These are phyloP conservation scores for Menura novaehollandiae DNA, from an alignment of 2,113 vertebrate genomes.

Conservation along the genomic window DNA sequence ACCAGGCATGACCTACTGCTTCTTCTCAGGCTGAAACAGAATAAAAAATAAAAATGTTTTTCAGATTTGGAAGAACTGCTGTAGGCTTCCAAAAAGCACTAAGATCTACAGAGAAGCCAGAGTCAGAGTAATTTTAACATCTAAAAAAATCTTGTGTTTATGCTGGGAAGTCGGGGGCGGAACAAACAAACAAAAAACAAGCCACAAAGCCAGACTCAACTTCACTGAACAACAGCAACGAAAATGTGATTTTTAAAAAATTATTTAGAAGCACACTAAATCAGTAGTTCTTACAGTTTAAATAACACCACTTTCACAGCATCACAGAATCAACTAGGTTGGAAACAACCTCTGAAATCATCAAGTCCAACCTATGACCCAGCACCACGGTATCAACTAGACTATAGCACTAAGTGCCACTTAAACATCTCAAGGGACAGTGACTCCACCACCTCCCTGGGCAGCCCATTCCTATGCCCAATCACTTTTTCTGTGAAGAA, in stretches of 20 bases:
- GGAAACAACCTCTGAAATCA: not conserved
- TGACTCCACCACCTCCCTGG: no score
- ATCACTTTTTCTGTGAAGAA: not conserved
- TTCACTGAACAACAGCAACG: not conserved
- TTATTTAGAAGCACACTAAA: not conserved
- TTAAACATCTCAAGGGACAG: not conserved
- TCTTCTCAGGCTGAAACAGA: not conserved
- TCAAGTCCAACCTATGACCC: not conserved
- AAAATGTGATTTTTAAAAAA: not conserved
- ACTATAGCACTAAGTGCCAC: no score
- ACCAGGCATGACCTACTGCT: not conserved
- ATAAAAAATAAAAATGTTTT: not conserved
- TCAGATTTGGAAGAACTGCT: not conserved
- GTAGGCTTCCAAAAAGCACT: not conserved
- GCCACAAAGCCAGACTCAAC: not conserved
- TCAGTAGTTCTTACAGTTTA: not conserved
- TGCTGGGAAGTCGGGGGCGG: not conserved
- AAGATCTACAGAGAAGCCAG: fast-evolving
- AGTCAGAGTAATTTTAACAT: not conserved
- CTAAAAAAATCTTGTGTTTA: not conserved
- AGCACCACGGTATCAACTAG: not conserved
- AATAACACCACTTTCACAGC: not conserved
- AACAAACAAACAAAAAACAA: not conserved
- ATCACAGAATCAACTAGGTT: not conserved
- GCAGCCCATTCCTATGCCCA: not conserved